These are phyloP conservation scores for Bunonema sp. DNA, from an alignment of 2,888 invertebrate genomes.

Conservation along the genomic window DNA sequence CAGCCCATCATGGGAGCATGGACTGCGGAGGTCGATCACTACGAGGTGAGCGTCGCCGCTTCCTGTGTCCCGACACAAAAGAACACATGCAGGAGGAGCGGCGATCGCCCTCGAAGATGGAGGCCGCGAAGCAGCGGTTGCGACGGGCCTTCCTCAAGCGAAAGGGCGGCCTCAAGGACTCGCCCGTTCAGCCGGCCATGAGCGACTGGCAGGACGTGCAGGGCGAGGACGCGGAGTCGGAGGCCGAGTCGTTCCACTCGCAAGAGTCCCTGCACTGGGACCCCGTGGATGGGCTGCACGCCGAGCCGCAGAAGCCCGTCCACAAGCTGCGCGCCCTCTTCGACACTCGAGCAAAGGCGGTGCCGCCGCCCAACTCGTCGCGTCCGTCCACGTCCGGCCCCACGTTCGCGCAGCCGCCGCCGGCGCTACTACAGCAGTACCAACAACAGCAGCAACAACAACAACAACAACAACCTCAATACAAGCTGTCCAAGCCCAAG, in stretches of 20 bases:
- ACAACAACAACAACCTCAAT: not conserved
- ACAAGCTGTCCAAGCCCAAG: not conserved
- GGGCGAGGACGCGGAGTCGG: constrained; percentile 9
- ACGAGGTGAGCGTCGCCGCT: constrained; percentile 1
- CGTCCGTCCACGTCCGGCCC: no score
- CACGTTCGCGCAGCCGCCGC: no score
- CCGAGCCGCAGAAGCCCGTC: constrained; percentile 41
- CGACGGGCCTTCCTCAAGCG: constrained; percentile 17
- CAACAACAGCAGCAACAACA: not conserved
- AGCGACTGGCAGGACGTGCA: constrained; percentile 16
- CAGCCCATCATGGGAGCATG: constrained; percentile 22
- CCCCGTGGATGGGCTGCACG: constrained; percentile 41
- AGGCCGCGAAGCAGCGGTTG: constrained; percentile 22
- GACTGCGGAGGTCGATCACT: no score
- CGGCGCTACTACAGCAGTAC: no score
- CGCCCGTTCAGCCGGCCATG: constrained; percentile 16
- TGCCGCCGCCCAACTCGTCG: no score
- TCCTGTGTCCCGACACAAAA: constrained; percentile 1
- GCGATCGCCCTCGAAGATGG: constrained; percentile 26
- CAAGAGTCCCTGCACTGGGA: constrained; percentile 38
- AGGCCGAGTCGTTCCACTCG: constrained; percentile 16
- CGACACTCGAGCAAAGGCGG: no score
- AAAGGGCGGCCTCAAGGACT: constrained; percentile 7
- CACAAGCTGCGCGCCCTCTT: constrained; percentile 29
- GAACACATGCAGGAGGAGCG: constrained; percentile 7